Evolutionary conservation across 2,113 vertebrate genomes (phyloP), one percentile per base, ranked within the genome.

Genomic region (Trichomycterus rosablanca): DNA sequence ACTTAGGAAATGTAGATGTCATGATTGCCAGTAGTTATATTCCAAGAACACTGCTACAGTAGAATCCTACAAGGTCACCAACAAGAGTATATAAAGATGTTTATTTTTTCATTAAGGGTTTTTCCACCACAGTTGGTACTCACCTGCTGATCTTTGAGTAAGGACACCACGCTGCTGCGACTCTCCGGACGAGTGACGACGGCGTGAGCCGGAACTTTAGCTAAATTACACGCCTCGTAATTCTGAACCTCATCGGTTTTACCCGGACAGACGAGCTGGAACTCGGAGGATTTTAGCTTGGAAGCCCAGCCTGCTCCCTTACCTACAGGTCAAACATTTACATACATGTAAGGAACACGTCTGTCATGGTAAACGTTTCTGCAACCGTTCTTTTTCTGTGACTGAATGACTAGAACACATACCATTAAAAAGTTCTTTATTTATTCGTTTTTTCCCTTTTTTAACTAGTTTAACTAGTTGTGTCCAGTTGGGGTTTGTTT

Each of bases 131-230:
- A n/a, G 16, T 10, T 35, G 59, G 4, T 16, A 48, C 62, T 61
- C 15, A 89, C 87, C 80, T 87, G 80, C 71, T 84, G 78, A 0
- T 57, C 28, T 10, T 51, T 52, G 19, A 89, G 82, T n/a, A 83
- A 1, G 0, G 2, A 0, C 32, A 82, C 55, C 24, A 89, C 83
- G 0, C 73, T 1, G 0, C 0, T 0, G 18, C 40, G 70, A 2
- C 0, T 74, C 5, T 84, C 85, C 20, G 80, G 72, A 1, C 83
- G 81, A 7, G 86, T 84, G 37, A 89, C 64, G 19, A 89, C 85
- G 56, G 84, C 84, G 3, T 89, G 84, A 40, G 85, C 81, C 1
- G 87, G 81, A 34, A 86, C 84, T 0, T 0, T 0, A 3, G 84
- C 82, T 60, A 87, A 66, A 71, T 87, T 0, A 65, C 88, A 89